These are phyloP conservation scores for Serripes groenlandicus DNA, from an alignment of 2,888 invertebrate species.

Conservation along the genomic window DNA sequence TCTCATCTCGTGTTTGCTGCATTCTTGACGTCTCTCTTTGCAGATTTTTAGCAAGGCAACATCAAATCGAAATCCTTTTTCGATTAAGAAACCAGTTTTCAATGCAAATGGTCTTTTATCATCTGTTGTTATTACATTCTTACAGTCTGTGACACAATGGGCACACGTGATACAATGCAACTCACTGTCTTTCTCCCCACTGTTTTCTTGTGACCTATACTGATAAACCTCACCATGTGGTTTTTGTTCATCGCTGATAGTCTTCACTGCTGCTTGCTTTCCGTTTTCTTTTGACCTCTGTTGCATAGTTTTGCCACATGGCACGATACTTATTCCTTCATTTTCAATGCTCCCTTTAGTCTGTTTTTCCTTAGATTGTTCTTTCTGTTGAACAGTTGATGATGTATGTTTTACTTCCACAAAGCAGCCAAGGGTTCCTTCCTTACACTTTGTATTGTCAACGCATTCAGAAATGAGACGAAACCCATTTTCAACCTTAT, in stretches of 20 bases:
- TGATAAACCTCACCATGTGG: too few species aligned
- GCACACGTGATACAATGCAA: constrained; percentile 10
- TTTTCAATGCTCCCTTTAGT: too few species aligned
- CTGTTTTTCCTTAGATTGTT: too few species aligned
- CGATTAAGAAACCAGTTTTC: background rate
- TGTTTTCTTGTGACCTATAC: background rate
- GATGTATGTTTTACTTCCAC: background rate
- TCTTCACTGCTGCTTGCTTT: too few species aligned
- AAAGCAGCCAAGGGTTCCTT: constrained; percentile 14
- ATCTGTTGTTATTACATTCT: background rate
- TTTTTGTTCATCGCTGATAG: too few species aligned
- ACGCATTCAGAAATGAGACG: too few species aligned
- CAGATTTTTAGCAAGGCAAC: background rate
- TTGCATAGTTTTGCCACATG: too few species aligned
- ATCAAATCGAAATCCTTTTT: background rate
- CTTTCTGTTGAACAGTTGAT: background rate
- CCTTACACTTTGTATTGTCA: too few species aligned
- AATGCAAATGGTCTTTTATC: background rate
- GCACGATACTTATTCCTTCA: too few species aligned
- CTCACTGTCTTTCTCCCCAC: background rate
- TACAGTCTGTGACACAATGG: constrained; percentile 7
- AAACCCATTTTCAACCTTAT: too few species aligned
- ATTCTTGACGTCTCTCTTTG: background rate
- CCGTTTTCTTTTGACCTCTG: too few species aligned
- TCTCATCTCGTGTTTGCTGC: too few species aligned